Conservation (phyloP, 2,113 vertebrate species). For the Todiramphus chloris region DNA sequence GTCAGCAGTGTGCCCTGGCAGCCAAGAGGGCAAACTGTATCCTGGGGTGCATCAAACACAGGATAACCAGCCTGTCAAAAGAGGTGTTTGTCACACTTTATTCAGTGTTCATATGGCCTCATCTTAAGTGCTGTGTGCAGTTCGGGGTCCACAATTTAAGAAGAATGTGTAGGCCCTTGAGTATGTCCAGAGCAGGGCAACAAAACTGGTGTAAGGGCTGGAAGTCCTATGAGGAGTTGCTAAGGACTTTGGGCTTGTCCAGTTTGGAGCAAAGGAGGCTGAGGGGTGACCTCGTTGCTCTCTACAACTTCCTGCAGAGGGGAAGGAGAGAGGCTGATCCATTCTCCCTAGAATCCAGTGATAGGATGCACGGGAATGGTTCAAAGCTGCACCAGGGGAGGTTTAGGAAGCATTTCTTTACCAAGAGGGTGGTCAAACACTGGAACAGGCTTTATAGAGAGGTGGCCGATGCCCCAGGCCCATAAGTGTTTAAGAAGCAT, state of each 20-base stretch:
- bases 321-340: neutral
- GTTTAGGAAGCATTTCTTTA: neutral
- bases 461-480: neutral
- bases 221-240: neutral
- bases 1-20: neutral
- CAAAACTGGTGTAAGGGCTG: neutral
- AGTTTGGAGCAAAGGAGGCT: neutral
- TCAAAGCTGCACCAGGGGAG: neutral
- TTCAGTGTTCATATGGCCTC: neutral
- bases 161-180: neutral
- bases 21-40: neutral
- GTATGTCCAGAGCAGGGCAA: neutral
- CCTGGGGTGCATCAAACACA: neutral
- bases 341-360: neutral
- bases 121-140: neutral
- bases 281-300: neutral
- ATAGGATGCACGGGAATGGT: rapidly evolving
- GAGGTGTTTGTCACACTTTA: too few relatives aligned
- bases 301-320: neutral
- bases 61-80: neutral
- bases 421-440: neutral
- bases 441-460: neutral
- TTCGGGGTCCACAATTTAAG: neutral
- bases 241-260: neutral
- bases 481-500: neutral